phyloP scores from a whole-genome alignment of 2,113 vertebrate genomes.

The Guaruba guarouba region DNA sequence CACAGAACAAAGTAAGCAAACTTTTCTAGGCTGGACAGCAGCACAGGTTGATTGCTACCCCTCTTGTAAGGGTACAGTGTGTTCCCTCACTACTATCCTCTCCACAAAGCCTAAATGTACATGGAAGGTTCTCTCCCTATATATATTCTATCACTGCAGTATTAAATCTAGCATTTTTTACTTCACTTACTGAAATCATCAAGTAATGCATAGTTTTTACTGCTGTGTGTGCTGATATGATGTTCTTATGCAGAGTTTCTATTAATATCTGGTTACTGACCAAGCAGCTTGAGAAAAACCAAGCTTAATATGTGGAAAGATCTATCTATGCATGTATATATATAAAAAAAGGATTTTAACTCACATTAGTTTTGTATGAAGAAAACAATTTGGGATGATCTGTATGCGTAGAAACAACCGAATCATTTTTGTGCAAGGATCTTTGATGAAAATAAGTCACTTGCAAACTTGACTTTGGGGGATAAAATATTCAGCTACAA shows the following conservation, averaged over 20 bases:
- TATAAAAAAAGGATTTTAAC: neutral
- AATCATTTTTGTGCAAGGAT: neutral
- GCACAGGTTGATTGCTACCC: neutral
- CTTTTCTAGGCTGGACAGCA: neutral
- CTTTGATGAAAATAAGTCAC: neutral
- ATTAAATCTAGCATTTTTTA: neutral
- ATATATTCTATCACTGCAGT: neutral
- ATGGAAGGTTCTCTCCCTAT: neutral
- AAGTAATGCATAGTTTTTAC: neutral
- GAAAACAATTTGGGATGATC: neutral
- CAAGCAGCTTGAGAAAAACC: neutral
- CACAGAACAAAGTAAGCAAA: neutral
- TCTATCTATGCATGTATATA: neutral
- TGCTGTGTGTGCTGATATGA: neutral
- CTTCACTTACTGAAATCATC: neutral
- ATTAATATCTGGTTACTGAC: neutral
- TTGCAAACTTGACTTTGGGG: neutral
- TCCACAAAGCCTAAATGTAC: fast-evolving
- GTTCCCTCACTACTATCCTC: neutral
- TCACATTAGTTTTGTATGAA: neutral
- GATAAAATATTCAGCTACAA: neutral
- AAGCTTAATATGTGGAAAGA: neutral
- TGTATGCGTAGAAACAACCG: neutral
- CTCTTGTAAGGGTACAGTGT: neutral
- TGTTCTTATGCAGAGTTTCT: neutral